Conservation (phyloP, 2,888 invertebrate genomes). For the Sphinx pinastri region DNA sequence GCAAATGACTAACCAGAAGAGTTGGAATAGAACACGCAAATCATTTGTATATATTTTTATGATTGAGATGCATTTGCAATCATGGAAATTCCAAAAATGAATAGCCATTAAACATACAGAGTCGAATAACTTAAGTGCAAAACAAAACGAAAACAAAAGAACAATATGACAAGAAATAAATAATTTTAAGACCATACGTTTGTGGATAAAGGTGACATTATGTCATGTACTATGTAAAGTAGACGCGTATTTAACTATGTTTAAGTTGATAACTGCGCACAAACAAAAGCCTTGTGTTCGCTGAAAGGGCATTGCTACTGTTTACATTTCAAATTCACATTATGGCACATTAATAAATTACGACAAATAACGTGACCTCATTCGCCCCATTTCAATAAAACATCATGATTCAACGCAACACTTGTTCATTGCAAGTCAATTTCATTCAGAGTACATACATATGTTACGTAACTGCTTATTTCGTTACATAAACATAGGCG, state of each 20-base stretch:
- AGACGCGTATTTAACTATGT: neutral
- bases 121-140: neutral
- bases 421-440: conserved; percentile 27
- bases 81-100: too few relatives aligned
- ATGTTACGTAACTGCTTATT: conserved; percentile 22
- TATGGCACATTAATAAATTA: conserved; percentile 24
- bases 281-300: neutral
- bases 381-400: conserved; percentile 31
- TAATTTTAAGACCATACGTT: neutral
- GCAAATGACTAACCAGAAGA: neutral
- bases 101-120: neutral
- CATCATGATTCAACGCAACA: conserved; percentile 27
- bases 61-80: neutral
- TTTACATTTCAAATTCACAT: conserved; percentile 28
- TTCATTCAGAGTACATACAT: conserved; percentile 19
- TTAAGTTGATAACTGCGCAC: neutral
- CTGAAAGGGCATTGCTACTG: conserved; percentile 28
- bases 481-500: conserved; percentile 3
- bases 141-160: neutral
- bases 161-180: neutral
- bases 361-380: conserved; percentile 26
- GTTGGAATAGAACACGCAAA: too few relatives aligned
- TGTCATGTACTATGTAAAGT: neutral
- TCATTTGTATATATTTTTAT: neutral
- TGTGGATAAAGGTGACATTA: neutral